Evolutionary conservation across 2,888 invertebrate species (phyloP), one percentile per base, ranked within the genome.

Genomic region (Mesorhabditis spiculigera): DNA sequence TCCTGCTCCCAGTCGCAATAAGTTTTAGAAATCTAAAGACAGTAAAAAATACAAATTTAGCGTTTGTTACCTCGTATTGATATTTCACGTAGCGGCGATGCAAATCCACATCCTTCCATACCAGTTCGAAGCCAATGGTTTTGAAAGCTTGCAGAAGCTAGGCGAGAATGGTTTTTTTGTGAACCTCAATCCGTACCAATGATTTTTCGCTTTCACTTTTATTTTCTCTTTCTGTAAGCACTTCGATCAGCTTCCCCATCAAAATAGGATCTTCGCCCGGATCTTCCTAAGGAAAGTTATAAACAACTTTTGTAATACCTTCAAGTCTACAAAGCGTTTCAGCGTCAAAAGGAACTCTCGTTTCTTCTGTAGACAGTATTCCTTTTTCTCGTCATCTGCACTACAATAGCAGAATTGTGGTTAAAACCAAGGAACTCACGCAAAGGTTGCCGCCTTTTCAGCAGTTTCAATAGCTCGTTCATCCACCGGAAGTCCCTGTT

Each of bases 381-480:
- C 66, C 44, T 66, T 68, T 43, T 71, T 71, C 4, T 71, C 71
- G 4, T 61, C 65, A 64, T 69, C 64, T 4, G 44, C 67, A 5
- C 71, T 71, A 10, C 43, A 64, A 68, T 10, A 50, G 10, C 50
- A 13, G 41, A n/a, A 65, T 41, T 65, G 1, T 67, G 5, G 28
- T 43, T 5, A 67, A 67, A 67, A 67, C 8, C 3, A 4, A 4
- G 28, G 8, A 10, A 69, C 45, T 64, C 43, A 66, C 13, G 3
- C 10, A 45, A 68, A 64, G 45, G 65, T 45, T 66, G 71, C 58
- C 41, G 73, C 72, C 65, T 70, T 75, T 62, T 76, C 71, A 43
- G 73, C 74, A 62, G 71, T 50, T 64, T 68, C 67, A 4, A 78
- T 41, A 5, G 71, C 67, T 41, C 73, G 72, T 13, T 69, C 58